Percentiles rank a stretch among this genome's conserved stretches.
Conservation (phyloP, 2,888 invertebrate species). For the Chalcosyrphus nemorum region DNA sequence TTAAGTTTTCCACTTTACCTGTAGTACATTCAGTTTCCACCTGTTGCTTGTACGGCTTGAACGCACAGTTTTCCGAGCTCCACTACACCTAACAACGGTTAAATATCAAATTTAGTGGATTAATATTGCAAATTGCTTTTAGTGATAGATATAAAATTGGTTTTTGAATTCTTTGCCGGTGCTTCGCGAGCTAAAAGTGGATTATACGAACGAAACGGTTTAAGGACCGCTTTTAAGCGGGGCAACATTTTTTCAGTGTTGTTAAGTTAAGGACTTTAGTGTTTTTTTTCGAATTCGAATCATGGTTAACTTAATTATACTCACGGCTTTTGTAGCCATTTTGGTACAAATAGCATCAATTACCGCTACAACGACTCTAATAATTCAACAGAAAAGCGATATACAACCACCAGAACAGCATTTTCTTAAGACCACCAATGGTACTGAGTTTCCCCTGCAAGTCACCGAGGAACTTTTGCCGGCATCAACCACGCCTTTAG, state of each 20-base stretch:
- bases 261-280: no score
- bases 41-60: conserved; percentile 69
- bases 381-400: conserved; percentile 28
- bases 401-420: conserved; percentile 55
- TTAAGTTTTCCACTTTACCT: conserved; percentile 70
- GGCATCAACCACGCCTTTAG: conserved; percentile 1
- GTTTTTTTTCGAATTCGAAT: neutral
- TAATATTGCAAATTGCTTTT: neutral
- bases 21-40: conserved; percentile 65
- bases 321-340: conserved; percentile 18
- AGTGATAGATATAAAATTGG: neutral
- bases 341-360: conserved; percentile 16
- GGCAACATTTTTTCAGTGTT: conserved; percentile 28
- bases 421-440: conserved; percentile 50
- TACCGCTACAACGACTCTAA: conserved; percentile 42
- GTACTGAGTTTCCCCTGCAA: conserved; percentile 54
- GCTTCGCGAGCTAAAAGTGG: neutral
- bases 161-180: neutral
- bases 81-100: conserved; percentile 1
- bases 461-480: conserved; percentile 34
- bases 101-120: conserved; percentile 1
- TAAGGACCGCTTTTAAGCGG: conserved; percentile 61
- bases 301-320: conserved; percentile 20
- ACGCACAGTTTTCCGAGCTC: conserved; percentile 64
- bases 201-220: conserved; percentile 27